Conservation (phyloP, 1,140 invertebrate species). For the Aphaenogaster rudis region DNA sequence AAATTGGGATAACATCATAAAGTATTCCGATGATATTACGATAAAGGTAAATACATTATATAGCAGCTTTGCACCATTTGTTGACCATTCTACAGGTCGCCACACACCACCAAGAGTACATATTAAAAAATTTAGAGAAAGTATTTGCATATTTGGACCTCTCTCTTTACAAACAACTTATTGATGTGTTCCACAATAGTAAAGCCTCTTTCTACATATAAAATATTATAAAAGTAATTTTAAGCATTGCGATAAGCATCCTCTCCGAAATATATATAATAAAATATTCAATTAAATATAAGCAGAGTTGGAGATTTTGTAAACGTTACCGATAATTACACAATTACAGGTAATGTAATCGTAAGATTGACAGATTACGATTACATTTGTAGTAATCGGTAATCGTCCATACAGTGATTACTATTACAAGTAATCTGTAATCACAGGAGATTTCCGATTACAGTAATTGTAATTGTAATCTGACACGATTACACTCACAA, state of each 20-base stretch:
- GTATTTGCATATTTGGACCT: background rate
- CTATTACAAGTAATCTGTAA: too few relatives aligned
- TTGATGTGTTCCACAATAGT: background rate
- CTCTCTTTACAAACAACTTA: background rate
- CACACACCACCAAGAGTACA: conserved; percentile 25
- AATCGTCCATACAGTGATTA: too few relatives aligned
- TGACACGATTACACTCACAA: too few relatives aligned
- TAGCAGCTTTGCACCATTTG: background rate
- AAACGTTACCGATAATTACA: too few relatives aligned
- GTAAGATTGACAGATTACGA: too few relatives aligned
- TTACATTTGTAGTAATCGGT: too few relatives aligned
- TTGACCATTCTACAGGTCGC: conserved; percentile 45
- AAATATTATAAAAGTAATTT: background rate
- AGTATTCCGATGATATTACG: background rate
- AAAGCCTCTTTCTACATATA: background rate
- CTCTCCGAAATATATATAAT: background rate
- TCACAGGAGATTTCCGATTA: too few relatives aligned
- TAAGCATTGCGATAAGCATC: background rate
- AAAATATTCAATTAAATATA: too few relatives aligned
- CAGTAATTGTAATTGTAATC: too few relatives aligned
- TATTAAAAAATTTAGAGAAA: conserved; percentile 44
- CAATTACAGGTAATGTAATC: too few relatives aligned
- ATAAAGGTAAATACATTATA: conserved; percentile 13
- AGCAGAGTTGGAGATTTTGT: too few relatives aligned
- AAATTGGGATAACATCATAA: conserved; percentile 4